phyloP scores from a whole-genome alignment of 2,113 vertebrate species.

The Limanda limanda region DNA sequence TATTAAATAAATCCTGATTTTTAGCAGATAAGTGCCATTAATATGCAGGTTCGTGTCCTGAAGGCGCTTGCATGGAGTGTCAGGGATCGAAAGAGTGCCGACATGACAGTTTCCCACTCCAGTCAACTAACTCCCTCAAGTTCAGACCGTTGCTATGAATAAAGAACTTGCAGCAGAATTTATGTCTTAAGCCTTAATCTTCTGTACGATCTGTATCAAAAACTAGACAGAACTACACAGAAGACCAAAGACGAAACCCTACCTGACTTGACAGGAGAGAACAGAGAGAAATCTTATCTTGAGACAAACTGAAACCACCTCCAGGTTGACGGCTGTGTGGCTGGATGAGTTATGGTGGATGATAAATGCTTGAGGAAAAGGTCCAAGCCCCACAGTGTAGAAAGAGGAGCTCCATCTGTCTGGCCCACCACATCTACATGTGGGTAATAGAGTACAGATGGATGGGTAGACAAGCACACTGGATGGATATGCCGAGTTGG shows the following conservation, averaged over 20 bases:
- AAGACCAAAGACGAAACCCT: constrained; percentile 34
- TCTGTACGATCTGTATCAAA: constrained; percentile 1
- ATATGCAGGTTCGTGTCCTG: constrained; percentile 17
- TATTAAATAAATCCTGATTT: constrained; percentile 54
- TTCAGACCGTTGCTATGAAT: constrained; percentile 17
- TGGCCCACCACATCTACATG: constrained; percentile 27
- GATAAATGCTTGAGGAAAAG: constrained; percentile 38
- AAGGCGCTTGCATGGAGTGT: constrained; percentile 3
- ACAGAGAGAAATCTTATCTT: constrained; percentile 15
- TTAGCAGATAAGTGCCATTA: constrained; percentile 16
- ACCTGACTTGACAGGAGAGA: constrained; percentile 2
- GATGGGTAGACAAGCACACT: neutral
- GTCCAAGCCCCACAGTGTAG: constrained; percentile 28
- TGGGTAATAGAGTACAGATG: constrained; percentile 58
- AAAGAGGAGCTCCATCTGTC: constrained; percentile 5
- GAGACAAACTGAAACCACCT: constrained; percentile 47
- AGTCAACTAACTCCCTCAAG: neutral
- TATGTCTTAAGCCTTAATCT: neutral
- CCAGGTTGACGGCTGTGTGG: constrained; percentile 22
- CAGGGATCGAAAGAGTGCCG: constrained; percentile 21
- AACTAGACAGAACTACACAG: constrained; percentile 7
- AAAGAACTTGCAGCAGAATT: constrained; percentile 19
- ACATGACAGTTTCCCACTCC: constrained; percentile 7
- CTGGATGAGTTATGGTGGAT: constrained; percentile 49
- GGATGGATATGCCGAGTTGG: neutral